These are phyloP conservation scores for Sturnira hondurensis DNA, from an alignment of 2,113 vertebrate species.

Conservation along the genomic window DNA sequence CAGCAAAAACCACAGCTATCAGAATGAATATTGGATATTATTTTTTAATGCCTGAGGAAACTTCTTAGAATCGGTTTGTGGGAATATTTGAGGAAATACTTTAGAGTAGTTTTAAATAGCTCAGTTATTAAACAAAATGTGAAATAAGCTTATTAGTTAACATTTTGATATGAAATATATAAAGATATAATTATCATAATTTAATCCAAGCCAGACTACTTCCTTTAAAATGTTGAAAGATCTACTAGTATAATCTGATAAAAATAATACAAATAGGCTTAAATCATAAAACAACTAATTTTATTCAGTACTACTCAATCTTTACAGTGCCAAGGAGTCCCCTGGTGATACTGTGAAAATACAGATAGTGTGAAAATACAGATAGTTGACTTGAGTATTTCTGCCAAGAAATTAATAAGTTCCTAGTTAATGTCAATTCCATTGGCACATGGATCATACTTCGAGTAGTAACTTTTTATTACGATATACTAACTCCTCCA, in stretches of 20 bases:
- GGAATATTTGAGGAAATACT: neutral
- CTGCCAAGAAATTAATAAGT: neutral
- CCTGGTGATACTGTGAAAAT: neutral
- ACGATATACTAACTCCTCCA: neutral
- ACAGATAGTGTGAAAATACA: neutral
- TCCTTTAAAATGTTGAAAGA: neutral
- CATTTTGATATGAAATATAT: neutral
- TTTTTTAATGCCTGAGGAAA: neutral
- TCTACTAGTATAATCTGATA: neutral
- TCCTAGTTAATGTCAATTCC: neutral
- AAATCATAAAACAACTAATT: neutral
- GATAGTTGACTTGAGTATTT: neutral
- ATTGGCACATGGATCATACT: neutral
- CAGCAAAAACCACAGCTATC: neutral
- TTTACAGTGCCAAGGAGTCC: neutral
- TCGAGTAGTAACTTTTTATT: neutral
- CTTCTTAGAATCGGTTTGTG: neutral
- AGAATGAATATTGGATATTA: neutral
- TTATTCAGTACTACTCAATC: neutral
- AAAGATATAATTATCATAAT: neutral
- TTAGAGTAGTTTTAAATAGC: neutral
- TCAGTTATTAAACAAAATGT: neutral
- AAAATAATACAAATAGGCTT: neutral
- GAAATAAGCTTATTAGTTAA: neutral
- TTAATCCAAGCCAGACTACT: neutral